Conservation (phyloP, 1,140 invertebrate genomes). For the Aricia agestis region DNA sequence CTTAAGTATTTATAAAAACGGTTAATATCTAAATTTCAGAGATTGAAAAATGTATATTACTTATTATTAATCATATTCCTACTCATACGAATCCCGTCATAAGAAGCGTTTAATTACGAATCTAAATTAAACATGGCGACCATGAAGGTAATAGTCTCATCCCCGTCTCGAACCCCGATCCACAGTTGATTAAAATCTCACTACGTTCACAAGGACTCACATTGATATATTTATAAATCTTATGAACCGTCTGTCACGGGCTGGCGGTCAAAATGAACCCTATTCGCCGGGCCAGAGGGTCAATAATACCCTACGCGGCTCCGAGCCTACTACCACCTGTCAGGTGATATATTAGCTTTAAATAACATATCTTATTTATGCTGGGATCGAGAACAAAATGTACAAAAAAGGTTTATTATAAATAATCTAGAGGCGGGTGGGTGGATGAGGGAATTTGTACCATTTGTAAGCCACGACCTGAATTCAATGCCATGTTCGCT, state of each 20-base stretch:
- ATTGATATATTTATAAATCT: slow-evolving; percentile 72
- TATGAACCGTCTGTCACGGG: slow-evolving; percentile 52
- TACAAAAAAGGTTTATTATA: slow-evolving; percentile 68
- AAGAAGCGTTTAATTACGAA: background rate
- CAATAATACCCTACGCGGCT: slow-evolving; percentile 31
- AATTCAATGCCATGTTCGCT: background rate
- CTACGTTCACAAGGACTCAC: slow-evolving; percentile 68
- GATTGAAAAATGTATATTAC: too few species aligned
- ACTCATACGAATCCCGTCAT: background rate
- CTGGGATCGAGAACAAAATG: slow-evolving; percentile 71
- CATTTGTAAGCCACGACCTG: background rate
- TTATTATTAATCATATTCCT: too few species aligned
- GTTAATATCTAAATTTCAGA: too few species aligned
- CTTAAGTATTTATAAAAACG: too few species aligned
- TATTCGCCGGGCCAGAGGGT: slow-evolving; percentile 32
- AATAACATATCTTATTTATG: slow-evolving; percentile 77
- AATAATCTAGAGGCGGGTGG: slow-evolving; percentile 65
- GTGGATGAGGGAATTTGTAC: slow-evolving; percentile 71
- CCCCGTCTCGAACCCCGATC: slow-evolving; percentile 41
- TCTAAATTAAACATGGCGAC: background rate
- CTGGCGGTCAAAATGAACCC: slow-evolving; percentile 40
- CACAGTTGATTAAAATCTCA: slow-evolving; percentile 71
- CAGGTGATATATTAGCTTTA: slow-evolving; percentile 74
- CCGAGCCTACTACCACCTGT: slow-evolving; percentile 65
- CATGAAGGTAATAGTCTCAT: slow-evolving; percentile 24